Percentiles rank a stretch among this genome's conserved stretches.
phyloP scores from a whole-genome alignment of 1,140 invertebrate genomes.

The Vanessa tameamea region DNA sequence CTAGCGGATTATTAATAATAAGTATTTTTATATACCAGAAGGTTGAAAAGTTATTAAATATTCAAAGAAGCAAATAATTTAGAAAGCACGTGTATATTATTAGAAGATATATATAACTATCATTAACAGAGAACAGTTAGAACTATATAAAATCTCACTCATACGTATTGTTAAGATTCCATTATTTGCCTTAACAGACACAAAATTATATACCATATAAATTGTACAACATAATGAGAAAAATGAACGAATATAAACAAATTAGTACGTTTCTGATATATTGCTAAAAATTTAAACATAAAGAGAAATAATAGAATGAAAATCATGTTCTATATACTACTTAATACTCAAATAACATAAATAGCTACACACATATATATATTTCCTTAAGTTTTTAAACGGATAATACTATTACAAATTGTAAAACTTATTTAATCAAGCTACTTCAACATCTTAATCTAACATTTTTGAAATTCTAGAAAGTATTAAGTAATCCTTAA shows the following conservation, averaged over 20 bases:
- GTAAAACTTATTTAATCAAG: not conserved
- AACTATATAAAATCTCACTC: conserved; percentile 35
- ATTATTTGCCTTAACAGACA: not conserved
- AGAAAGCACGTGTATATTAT: not conserved
- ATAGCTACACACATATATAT: not conserved
- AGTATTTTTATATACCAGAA: not conserved
- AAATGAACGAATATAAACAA: not conserved
- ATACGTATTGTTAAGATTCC: conserved; percentile 26
- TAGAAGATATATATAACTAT: not conserved
- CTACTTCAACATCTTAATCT: conserved; percentile 15
- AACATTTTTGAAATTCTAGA: not conserved
- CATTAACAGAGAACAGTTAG: not conserved
- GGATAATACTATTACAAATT: not conserved
- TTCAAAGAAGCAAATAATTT: conserved; percentile 2
- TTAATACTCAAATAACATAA: not conserved
- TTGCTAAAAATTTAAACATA: not conserved
- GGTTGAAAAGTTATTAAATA: not conserved
- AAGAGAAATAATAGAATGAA: not conserved
- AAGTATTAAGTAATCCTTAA: not conserved
- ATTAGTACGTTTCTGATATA: not conserved
- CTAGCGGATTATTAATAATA: conserved; percentile 1
- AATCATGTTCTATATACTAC: not conserved
- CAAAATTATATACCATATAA: not conserved
- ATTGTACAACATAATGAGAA: not conserved
- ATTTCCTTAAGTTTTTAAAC: not conserved